Percentiles rank a stretch among this genome's conserved stretches.
Evolutionary conservation across 1,140 invertebrate species (phyloP).

Genomic region (Thalassaphorura encarpata): DNA sequence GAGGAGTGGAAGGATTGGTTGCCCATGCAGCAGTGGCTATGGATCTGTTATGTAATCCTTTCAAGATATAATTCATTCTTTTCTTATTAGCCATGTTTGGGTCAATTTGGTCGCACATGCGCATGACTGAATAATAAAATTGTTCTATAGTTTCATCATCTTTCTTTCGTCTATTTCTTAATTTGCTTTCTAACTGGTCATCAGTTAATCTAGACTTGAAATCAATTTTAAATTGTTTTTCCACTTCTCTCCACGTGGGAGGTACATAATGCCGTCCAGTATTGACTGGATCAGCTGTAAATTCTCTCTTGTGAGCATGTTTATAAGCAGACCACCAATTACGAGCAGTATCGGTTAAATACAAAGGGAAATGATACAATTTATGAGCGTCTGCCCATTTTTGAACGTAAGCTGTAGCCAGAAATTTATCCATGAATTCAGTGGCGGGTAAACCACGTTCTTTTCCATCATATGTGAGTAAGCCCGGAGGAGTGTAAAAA

Average conservation of each 20-base stretch:
- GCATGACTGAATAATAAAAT: neutral
- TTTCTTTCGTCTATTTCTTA: neutral
- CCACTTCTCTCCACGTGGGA: neutral
- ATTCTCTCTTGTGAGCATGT: neutral
- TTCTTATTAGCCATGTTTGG: neutral
- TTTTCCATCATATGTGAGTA: neutral
- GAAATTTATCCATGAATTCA: neutral
- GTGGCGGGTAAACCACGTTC: neutral
- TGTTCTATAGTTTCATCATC: neutral
- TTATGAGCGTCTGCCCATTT: neutral
- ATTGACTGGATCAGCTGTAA: neutral
- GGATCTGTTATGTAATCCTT: neutral
- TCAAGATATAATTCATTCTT: neutral
- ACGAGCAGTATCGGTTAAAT: neutral
- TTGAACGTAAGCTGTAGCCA: neutral
- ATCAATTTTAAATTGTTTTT: neutral
- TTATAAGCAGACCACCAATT: neutral
- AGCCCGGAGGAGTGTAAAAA: no score
- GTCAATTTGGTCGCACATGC: neutral
- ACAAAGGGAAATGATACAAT: neutral
- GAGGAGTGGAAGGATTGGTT: neutral
- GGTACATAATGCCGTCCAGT: neutral
- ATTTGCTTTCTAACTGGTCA: neutral
- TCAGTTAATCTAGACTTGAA: neutral
- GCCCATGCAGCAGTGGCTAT: neutral